Evolutionary conservation across 2,797 vertebrate species (phyloP).

Genomic region (Leptodactylus fallax): DNA sequence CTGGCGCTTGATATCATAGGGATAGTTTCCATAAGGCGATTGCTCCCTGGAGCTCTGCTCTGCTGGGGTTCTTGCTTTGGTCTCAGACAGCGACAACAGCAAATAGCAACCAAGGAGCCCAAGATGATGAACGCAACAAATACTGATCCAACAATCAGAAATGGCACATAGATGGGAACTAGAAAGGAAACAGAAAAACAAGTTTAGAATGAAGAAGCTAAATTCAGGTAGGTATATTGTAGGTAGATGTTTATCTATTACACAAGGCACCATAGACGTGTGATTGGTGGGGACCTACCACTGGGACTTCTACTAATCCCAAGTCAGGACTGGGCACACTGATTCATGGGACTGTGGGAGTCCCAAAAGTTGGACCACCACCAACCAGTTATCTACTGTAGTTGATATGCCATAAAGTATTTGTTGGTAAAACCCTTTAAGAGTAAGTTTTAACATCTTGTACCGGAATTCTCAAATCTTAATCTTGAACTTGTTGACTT

Average conservation of each 20-base stretch:
- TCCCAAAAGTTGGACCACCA: background rate
- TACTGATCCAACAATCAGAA: conserved; percentile 96
- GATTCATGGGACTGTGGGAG: too few relatives aligned
- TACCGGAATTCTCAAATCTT: background rate
- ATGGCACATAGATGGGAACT: conserved; percentile 98
- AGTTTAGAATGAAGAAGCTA: background rate
- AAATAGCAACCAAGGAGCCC: conserved; percentile 92
- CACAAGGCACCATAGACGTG: too few relatives aligned
- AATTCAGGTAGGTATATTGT: background rate
- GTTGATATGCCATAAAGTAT: too few relatives aligned
- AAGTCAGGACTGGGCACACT: too few relatives aligned
- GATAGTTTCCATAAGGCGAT: conserved; percentile 91
- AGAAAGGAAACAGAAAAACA: conserved; percentile 63
- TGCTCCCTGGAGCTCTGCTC: conserved; percentile 78
- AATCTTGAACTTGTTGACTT: background rate
- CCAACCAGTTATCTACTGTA: background rate
- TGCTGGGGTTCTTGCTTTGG: conserved; percentile 94
- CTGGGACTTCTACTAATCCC: too few relatives aligned
- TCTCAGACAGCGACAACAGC: conserved; percentile 95
- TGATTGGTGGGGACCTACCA: too few relatives aligned
- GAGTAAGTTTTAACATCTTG: background rate
- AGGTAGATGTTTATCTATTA: too few relatives aligned
- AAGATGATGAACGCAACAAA: conserved; percentile 96
- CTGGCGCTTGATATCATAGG: conserved; percentile 95
- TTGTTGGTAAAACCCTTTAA: background rate